Conservation (phyloP, 2,113 vertebrate species). For the Mus musculus region DNA sequence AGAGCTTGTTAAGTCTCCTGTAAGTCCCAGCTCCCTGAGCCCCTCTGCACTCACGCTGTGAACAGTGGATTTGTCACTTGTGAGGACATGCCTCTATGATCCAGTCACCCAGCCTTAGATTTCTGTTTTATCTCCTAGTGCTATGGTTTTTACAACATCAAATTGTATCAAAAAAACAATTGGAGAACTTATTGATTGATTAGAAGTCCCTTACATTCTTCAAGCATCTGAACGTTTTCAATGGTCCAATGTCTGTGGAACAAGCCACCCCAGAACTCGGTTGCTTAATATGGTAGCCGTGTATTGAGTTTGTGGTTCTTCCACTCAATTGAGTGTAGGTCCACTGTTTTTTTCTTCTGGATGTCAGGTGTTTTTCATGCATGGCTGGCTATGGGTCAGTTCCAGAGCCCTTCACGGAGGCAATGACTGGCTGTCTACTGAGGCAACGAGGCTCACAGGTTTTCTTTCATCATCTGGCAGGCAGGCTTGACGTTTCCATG, state of each 20-base stretch:
- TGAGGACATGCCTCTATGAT: background rate
- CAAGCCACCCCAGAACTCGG: background rate
- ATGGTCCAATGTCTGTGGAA: background rate
- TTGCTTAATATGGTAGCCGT: background rate
- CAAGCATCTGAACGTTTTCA: constrained; percentile 44
- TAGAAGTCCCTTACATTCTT: constrained; percentile 18
- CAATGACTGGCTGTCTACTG: background rate
- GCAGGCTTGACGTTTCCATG: background rate
- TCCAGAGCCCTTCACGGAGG: constrained; percentile 4
- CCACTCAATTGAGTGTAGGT: background rate
- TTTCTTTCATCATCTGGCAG: background rate
- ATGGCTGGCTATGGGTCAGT: background rate
- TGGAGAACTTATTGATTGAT: background rate
- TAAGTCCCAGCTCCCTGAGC: background rate
- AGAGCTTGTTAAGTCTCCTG: background rate
- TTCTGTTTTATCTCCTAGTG: constrained; percentile 20
- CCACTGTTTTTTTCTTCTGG: background rate
- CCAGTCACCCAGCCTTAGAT: background rate
- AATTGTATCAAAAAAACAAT: background rate
- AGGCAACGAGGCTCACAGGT: background rate
- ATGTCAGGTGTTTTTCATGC: background rate
- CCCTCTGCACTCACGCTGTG: background rate
- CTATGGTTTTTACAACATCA: background rate
- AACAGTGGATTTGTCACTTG: background rate
- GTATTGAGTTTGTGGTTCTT: background rate